A percentile compares a stretch with the other conserved stretches of the same genome.
Evolutionary conservation across 1,140 invertebrate species (phyloP).

Genomic region (Octopus sinensis): DNA sequence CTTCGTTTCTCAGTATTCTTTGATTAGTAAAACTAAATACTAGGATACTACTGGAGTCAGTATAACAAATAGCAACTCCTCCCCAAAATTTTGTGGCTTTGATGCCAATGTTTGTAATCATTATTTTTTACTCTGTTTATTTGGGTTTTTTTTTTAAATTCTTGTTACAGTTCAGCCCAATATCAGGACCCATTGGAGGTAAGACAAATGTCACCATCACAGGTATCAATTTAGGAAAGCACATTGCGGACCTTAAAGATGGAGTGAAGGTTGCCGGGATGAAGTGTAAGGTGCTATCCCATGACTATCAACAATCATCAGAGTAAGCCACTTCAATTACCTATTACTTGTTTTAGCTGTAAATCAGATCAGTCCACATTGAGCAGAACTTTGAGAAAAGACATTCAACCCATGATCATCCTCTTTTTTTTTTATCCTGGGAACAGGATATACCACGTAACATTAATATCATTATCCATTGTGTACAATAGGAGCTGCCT

Average conservation of each 20-base stretch:
- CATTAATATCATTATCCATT: too few species aligned
- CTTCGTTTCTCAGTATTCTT: neutral
- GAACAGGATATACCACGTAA: too few species aligned
- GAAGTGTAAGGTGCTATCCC: constrained; percentile 37
- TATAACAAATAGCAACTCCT: too few species aligned
- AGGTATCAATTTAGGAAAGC: constrained; percentile 48
- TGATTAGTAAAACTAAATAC: too few species aligned
- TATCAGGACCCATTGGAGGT: constrained; percentile 44
- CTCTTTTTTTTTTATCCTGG: neutral
- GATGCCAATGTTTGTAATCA: neutral
- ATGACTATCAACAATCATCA: constrained; percentile 43
- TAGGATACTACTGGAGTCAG: too few species aligned
- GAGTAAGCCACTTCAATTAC: constrained; percentile 26
- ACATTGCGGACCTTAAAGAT: constrained; percentile 37
- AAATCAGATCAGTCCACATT: too few species aligned
- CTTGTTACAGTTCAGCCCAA: constrained; percentile 41
- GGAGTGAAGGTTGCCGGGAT: constrained; percentile 45
- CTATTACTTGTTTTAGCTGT: too few species aligned
- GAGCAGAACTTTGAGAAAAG: too few species aligned
- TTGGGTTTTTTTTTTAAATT: neutral
- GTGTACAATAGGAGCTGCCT: too few species aligned
- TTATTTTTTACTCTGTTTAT: neutral
- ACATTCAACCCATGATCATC: neutral
- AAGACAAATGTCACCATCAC: constrained; percentile 43
- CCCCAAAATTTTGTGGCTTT: neutral